phyloP scores from a whole-genome alignment of 2,113 vertebrate genomes.

The Pipa parva region DNA sequence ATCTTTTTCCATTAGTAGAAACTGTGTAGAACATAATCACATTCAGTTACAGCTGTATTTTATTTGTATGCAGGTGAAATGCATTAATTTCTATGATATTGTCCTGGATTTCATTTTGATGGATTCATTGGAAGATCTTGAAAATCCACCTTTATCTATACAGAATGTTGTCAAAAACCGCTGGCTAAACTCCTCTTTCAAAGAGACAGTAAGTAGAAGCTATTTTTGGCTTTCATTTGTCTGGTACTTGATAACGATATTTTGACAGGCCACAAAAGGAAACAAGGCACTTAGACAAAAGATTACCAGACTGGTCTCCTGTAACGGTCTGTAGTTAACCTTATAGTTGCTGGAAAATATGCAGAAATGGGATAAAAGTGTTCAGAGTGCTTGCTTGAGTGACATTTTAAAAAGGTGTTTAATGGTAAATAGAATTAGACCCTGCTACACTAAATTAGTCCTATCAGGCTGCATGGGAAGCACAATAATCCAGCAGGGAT shows the following conservation, averaged over 20 bases:
- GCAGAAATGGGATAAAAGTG: too few relatives aligned
- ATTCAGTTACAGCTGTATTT: slow-evolving; percentile 21
- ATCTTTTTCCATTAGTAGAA: too few relatives aligned
- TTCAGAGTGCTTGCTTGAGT: too few relatives aligned
- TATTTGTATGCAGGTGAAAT: slow-evolving; percentile 75
- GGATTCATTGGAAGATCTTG: slow-evolving; percentile 97
- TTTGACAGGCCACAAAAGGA: slow-evolving; percentile 24
- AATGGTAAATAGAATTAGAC: too few relatives aligned
- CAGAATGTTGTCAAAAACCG: slow-evolving; percentile 94
- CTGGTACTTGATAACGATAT: slow-evolving; percentile 9
- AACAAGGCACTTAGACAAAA: neutral
- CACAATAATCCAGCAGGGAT: too few relatives aligned
- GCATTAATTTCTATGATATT: slow-evolving; percentile 94
- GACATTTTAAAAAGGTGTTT: too few relatives aligned
- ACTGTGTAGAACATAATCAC: too few relatives aligned
- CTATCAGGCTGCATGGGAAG: too few relatives aligned
- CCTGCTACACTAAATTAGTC: too few relatives aligned
- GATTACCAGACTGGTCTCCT: neutral
- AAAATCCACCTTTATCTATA: slow-evolving; percentile 92
- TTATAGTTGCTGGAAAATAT: neutral
- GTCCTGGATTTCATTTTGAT: slow-evolving; percentile 96
- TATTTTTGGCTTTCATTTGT: neutral
- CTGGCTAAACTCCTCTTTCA: slow-evolving; percentile 94
- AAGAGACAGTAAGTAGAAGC: slow-evolving; percentile 81
- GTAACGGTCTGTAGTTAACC: neutral